Evolutionary conservation across 2,888 invertebrate species (phyloP).

Genomic region (Chorisops tibialis): DNA sequence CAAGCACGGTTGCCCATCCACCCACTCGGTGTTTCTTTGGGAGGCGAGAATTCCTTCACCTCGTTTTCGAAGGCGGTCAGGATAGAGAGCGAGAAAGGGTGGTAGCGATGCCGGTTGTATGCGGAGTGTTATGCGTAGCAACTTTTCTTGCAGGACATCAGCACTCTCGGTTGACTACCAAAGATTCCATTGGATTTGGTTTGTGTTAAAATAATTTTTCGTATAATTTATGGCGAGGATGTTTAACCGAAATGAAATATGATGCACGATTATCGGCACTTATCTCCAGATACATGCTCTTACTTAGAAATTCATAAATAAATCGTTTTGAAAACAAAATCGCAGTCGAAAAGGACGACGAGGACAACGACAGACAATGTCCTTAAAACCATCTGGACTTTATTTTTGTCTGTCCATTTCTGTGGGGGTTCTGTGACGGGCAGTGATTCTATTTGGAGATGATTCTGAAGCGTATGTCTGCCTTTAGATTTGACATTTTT

Average conservation of each 20-base stretch:
- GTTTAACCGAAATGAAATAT: conserved; percentile 19
- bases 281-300: conserved; percentile 1
- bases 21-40: not conserved
- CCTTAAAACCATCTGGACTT: conserved; percentile 26
- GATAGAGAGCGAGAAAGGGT: too few species aligned
- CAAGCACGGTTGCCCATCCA: not conserved
- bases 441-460: not conserved
- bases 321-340: not conserved
- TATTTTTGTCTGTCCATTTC: conserved; percentile 1
- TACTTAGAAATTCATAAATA: conserved; percentile 23
- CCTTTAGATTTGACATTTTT: not conserved
- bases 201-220: conserved; percentile 25
- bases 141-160: too few species aligned
- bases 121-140: too few species aligned
- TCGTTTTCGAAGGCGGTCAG: not conserved
- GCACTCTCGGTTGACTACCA: not conserved
- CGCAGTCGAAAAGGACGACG: too few species aligned
- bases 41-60: not conserved
- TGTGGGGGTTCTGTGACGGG: not conserved
- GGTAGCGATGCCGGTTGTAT: too few species aligned
- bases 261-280: conserved; percentile 26
- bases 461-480: conserved; percentile 2
- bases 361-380: too few species aligned
- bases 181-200: not conserved
- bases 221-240: conserved; percentile 24